These are phyloP conservation scores for Myotis brandtii DNA, from an alignment of 2,113 vertebrate species.

Conservation along the genomic window DNA sequence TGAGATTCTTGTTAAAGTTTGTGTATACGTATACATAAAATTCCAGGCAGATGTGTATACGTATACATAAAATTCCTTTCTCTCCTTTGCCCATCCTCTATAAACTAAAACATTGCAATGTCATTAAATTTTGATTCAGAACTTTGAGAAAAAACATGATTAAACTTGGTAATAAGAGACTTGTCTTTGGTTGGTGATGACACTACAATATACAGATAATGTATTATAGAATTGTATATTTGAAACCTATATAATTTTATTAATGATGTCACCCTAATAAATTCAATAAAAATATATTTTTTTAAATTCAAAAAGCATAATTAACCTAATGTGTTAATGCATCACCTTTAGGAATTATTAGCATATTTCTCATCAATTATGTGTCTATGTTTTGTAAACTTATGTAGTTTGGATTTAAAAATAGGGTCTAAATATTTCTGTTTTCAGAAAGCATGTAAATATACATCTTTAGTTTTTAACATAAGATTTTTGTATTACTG, in stretches of 20 bases:
- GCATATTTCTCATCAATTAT: neutral
- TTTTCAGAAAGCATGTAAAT: neutral
- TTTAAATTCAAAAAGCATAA: neutral
- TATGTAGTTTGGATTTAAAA: neutral
- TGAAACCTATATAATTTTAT: neutral
- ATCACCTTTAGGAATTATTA: neutral
- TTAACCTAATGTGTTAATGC: neutral
- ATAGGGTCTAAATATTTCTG: neutral
- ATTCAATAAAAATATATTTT: neutral
- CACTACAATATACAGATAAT: neutral
- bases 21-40: neutral
- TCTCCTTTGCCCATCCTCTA: neutral
- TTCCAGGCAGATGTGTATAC: neutral
- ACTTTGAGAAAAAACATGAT: neutral
- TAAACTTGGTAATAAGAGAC: neutral
- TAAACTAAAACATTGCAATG: neutral
- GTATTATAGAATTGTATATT: neutral
- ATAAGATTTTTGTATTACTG: neutral
- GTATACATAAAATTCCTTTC: neutral
- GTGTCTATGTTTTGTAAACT: neutral
- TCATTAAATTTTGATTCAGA: slow-evolving; percentile 25
- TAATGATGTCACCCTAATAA: neutral
- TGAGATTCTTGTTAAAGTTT: neutral
- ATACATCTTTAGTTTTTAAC: slow-evolving; percentile 5
- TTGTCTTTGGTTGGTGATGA: neutral